Conservation (phyloP, 1,140 invertebrate genomes). For the Formica selysi region DNA sequence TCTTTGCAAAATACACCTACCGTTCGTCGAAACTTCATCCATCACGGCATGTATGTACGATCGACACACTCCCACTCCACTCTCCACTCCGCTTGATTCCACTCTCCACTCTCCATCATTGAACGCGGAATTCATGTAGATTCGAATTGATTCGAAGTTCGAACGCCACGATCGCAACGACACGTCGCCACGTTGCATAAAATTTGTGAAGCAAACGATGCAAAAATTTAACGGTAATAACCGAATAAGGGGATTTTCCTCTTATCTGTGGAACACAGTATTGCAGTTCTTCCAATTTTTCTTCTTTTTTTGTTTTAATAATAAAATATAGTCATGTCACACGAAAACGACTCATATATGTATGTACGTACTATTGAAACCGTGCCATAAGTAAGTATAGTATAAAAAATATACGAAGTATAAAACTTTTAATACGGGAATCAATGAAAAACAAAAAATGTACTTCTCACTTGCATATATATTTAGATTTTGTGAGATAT, state of each 20-base stretch:
- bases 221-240: neutral
- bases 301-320: too few relatives aligned
- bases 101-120: constrained; percentile 25
- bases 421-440: neutral
- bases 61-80: constrained; percentile 76
- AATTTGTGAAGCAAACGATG: neutral
- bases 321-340: too few relatives aligned
- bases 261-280: too few relatives aligned
- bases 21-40: constrained; percentile 81
- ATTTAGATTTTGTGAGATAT: neutral
- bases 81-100: neutral
- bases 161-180: neutral
- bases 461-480: neutral
- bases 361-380: too few relatives aligned
- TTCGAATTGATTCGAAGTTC: constrained; percentile 24
- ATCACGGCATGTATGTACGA: constrained; percentile 82
- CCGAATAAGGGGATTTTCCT: too few relatives aligned
- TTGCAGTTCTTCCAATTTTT: too few relatives aligned
- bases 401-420: too few relatives aligned
- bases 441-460: neutral
- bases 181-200: neutral
- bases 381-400: too few relatives aligned
- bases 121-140: constrained; percentile 37
- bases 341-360: too few relatives aligned
- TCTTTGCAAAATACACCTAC: constrained; percentile 74